Percentiles rank a stretch among this genome's conserved stretches.
Conservation (phyloP, 2,888 invertebrate genomes). For the Dione vanillae region DNA sequence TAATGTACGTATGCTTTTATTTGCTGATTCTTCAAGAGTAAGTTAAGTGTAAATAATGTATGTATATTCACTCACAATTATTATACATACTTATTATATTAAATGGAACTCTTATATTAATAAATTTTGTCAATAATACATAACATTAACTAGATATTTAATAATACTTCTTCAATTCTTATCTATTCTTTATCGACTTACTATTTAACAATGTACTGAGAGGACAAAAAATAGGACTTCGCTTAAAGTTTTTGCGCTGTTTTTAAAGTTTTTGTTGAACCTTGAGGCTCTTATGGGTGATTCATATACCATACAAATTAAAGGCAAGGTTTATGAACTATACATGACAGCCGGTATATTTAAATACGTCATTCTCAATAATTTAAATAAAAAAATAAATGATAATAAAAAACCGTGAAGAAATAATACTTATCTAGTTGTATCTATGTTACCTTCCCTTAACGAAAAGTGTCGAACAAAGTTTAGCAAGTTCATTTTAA, state of each 20-base stretch:
- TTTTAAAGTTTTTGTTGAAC: conserved; percentile 28
- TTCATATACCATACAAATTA: conserved; percentile 11
- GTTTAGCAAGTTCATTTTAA: conserved; percentile 14
- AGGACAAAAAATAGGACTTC: conserved; percentile 23
- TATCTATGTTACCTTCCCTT: conserved; percentile 4
- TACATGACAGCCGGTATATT: no score
- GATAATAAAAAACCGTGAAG: neutral
- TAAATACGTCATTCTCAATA: no score
- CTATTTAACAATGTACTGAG: neutral
- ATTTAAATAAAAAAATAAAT: no score
- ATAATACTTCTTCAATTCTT: neutral
- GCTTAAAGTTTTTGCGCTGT: conserved; percentile 30
- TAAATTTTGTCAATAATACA: no score
- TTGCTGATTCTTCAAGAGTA: no score
- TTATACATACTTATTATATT: no score
- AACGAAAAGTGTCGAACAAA: neutral
- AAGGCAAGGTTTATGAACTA: neutral
- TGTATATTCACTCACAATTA: neutral
- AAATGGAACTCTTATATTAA: no score
- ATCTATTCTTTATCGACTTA: neutral
- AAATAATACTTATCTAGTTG: neutral
- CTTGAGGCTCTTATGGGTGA: conserved; percentile 34
- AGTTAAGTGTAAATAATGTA: no score
- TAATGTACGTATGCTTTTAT: no score
- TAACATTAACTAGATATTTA: no score